Percentiles rank a stretch among this genome's conserved stretches.
Conservation (phyloP, 2,888 invertebrate genomes). For the Amphiduros pacificus region DNA sequence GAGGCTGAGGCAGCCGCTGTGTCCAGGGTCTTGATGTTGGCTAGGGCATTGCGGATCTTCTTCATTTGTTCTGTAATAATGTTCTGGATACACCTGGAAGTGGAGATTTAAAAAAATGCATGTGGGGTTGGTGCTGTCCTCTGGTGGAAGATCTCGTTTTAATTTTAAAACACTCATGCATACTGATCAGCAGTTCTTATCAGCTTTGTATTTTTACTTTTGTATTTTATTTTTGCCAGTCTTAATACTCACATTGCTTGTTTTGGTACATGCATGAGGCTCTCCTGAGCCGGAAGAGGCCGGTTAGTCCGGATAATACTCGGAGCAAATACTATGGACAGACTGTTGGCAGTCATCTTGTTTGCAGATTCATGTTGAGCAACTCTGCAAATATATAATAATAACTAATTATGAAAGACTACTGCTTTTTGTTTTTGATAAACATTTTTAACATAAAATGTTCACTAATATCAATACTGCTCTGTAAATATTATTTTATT, state of each 20-base stretch:
- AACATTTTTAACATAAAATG: no score
- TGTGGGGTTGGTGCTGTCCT: no score
- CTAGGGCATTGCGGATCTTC: conserved; percentile 81
- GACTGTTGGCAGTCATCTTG: conserved; percentile 86
- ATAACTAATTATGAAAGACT: no score
- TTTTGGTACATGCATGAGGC: conserved; percentile 84
- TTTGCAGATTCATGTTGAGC: conserved; percentile 85
- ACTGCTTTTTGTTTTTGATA: no score
- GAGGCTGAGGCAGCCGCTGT: conserved; percentile 81
- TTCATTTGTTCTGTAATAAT: conserved; percentile 84
- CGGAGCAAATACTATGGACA: conserved; percentile 93
- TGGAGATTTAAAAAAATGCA: no score
- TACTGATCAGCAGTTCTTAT: no score
- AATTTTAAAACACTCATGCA: no score
- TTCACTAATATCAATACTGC: no score
- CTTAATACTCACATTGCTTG: conserved; percentile 70
- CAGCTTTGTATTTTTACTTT: no score
- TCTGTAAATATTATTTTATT: no score
- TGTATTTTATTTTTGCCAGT: not conserved
- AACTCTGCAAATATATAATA: conserved; percentile 64
- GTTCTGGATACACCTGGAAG: conserved; percentile 73
- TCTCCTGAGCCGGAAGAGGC: conserved; percentile 85
- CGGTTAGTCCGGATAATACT: conserved; percentile 88
- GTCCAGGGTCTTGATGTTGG: conserved; percentile 88
- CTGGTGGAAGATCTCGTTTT: no score